These are phyloP conservation scores for Aythya baeri DNA, from an alignment of 2,113 vertebrate species.

Conservation along the genomic window DNA sequence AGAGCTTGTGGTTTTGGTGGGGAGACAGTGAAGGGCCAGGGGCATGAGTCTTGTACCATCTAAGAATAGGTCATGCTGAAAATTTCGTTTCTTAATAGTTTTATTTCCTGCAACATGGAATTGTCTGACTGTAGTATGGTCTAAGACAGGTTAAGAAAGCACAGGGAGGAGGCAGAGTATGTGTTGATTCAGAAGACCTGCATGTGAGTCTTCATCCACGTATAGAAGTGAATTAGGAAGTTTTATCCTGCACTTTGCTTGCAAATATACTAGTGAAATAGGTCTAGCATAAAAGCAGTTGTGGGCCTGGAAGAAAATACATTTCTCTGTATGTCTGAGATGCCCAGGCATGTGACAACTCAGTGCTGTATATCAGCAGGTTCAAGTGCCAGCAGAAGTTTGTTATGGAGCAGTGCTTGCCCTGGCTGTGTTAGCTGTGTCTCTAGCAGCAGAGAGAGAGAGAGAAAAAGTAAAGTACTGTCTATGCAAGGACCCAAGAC, in stretches of 20 bases:
- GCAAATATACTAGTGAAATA: background rate
- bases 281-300: background rate
- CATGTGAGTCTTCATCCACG: background rate
- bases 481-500: background rate
- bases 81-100: background rate
- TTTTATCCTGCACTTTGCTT: background rate
- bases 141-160: background rate
- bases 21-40: background rate
- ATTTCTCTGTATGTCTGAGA: constrained; percentile 10
- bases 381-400: background rate
- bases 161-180: background rate
- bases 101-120: background rate
- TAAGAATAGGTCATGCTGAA: background rate
- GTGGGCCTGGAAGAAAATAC: background rate
- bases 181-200: background rate
- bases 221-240: background rate
- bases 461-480: background rate
- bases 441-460: constrained; percentile 2
- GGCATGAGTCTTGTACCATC: background rate
- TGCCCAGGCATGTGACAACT: background rate
- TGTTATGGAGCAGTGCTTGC: background rate
- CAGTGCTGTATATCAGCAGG: background rate
- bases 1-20: background rate
- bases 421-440: background rate
- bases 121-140: background rate